Evolutionary conservation across 2,113 vertebrate species (phyloP), one percentile per base, ranked within the genome.

Genomic region (Triplophysa siluroides): DNA sequence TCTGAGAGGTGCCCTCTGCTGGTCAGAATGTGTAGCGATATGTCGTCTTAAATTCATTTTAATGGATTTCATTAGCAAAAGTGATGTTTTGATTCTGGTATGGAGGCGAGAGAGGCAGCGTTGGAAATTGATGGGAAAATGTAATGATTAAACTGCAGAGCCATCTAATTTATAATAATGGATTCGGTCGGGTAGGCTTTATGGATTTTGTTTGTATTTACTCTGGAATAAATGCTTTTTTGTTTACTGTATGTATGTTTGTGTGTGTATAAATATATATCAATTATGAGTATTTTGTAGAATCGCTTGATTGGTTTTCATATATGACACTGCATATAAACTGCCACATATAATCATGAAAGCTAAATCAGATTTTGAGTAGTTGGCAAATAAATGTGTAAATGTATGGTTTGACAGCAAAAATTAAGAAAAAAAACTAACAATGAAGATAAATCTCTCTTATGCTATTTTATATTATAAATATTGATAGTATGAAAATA

Each of bases 61-160:
- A 69, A 23, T 60, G 16, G 41, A 43, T 56, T 54, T n/a, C 14
- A 58, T 79, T 69, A 78, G 60, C 56, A 56, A 60, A 77, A 54
- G 62, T 67, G 58, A 74, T 60, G 72, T 62, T 75, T 75, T 75
- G 72, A 75, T 75, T 47, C 38, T 45, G 19, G 45, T n/a, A n/a
- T 24, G 61, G 60, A 38, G 38, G 71, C 56, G 58, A 21, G 24
- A 14, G 33, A 11, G 16, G 33, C 56, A 45, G 13, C 8, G 8
- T 45, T 62, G 23, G 60, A 19, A 26, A 47, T 62, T 19, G 16
- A 75, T 75, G 16, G 41, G 23, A 47, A 47, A 8, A 24, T 11
- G 18, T 14, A 19, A 75, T 47, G 38, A 75, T 62, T 26, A 24
- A 75, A 41, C 72, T 75, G 58, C 72, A 45, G 38, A 23, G 41